Evolutionary conservation across 2,113 vertebrate genomes (phyloP).

Genomic region (Sisor rabdophorus): DNA sequence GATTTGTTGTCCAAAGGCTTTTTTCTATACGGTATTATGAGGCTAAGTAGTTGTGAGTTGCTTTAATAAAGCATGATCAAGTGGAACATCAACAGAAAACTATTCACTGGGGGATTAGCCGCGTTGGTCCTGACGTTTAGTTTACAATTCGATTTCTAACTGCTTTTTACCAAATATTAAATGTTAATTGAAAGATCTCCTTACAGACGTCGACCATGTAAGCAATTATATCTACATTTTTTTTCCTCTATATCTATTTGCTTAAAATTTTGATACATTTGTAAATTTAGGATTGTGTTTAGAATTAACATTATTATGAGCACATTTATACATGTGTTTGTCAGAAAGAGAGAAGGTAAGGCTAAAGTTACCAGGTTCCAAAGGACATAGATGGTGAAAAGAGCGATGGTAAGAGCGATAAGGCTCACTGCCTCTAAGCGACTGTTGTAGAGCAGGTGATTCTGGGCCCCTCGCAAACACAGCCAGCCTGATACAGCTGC

Average conservation of each 20-base stretch:
- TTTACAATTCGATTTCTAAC: no score
- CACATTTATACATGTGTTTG: not conserved
- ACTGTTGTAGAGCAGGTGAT: constrained; percentile 89
- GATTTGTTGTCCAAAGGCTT: no score
- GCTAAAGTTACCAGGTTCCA: constrained; percentile 83
- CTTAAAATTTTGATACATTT: not conserved
- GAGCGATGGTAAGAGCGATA: constrained; percentile 92
- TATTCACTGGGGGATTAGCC: not conserved
- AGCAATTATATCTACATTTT: not conserved
- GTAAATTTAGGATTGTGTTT: not conserved
- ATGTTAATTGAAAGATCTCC: not conserved
- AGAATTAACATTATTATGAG: not conserved
- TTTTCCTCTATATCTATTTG: no score
- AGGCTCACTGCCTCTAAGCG: constrained; percentile 90
- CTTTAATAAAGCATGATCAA: not conserved
- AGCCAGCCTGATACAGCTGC: constrained; percentile 95
- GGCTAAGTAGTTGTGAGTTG: not conserved
- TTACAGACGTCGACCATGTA: no score
- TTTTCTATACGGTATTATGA: not conserved
- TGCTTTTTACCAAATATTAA: not conserved
- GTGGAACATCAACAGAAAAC: not conserved
- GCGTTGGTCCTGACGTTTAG: no score
- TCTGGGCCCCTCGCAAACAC: constrained; percentile 88
- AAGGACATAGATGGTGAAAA: constrained; percentile 95
- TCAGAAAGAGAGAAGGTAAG: no score